Percentiles rank a stretch among this genome's conserved stretches.
Conservation (phyloP, 2,888 invertebrate species). For the Cheilosia impressa region DNA sequence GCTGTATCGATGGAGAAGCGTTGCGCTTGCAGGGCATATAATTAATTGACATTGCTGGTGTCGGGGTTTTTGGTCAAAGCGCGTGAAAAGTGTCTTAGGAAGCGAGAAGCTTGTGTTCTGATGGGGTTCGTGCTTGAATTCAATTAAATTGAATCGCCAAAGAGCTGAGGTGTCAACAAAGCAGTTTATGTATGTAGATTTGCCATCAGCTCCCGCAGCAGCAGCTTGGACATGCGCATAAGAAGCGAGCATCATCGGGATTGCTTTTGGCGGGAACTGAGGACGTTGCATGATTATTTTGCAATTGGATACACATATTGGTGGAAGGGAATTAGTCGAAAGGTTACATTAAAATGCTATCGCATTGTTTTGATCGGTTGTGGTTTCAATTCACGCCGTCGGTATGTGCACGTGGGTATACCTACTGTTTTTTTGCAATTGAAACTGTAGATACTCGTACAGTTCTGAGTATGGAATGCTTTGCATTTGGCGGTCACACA, state of each 20-base stretch:
- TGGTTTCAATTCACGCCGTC: slow-evolving; percentile 39
- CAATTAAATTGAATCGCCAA: slow-evolving; percentile 72
- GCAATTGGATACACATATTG: slow-evolving; percentile 33
- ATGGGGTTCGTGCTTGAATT: slow-evolving; percentile 70
- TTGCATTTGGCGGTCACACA: too few species aligned
- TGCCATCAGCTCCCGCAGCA: slow-evolving; percentile 10
- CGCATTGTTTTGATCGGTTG: slow-evolving; percentile 38
- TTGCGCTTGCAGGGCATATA: slow-evolving; percentile 49
- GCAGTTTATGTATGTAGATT: slow-evolving; percentile 59
- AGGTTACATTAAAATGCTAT: slow-evolving; percentile 69
- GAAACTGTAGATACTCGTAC: too few species aligned
- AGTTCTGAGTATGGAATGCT: too few species aligned
- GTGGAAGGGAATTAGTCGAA: slow-evolving; percentile 63
- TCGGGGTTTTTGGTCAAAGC: slow-evolving; percentile 55
- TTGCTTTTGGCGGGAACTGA: slow-evolving; percentile 11
- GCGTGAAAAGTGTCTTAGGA: slow-evolving; percentile 70
- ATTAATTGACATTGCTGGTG: slow-evolving; percentile 65
- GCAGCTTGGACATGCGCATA: neutral
- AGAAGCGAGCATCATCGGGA: neutral
- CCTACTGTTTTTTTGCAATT: too few species aligned
- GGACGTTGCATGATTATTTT: slow-evolving; percentile 14
- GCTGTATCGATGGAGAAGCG: slow-evolving; percentile 33
- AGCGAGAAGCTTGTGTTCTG: slow-evolving; percentile 63
- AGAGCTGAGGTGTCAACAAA: slow-evolving; percentile 69
- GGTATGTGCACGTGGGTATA: neutral